Conservation (phyloP, 2,113 vertebrate genomes). For the Mormyrus lacerda region DNA sequence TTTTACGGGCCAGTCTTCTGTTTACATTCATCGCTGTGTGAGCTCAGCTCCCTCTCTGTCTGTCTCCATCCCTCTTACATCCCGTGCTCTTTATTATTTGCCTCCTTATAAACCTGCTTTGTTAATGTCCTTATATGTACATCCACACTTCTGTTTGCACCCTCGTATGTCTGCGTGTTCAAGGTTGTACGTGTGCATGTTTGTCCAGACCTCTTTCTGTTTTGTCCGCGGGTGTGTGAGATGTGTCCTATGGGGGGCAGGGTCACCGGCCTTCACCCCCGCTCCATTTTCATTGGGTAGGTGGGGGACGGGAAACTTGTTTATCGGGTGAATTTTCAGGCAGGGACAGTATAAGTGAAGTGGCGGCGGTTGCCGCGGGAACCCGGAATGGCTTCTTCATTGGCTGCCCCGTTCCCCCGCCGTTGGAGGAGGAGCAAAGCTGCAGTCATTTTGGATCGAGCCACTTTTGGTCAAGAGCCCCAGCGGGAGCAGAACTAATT, state of each 20-base stretch:
- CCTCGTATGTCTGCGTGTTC: neutral
- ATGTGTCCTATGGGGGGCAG: neutral
- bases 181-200: neutral
- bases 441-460: neutral
- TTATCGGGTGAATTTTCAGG: neutral
- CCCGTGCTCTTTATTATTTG: neutral
- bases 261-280: neutral
- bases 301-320: neutral
- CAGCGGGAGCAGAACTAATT: slow-evolving; percentile 12
- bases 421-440: neutral
- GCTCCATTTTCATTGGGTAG: neutral
- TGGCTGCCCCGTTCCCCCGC: neutral
- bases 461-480: slow-evolving; percentile 18
- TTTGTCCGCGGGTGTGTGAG: neutral
- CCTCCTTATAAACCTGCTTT: neutral
- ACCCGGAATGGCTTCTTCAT: neutral
- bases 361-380: slow-evolving; percentile 7
- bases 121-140: neutral
- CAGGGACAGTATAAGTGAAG: slow-evolving; percentile 5
- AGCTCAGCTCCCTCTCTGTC: neutral
- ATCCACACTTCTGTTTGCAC: neutral
- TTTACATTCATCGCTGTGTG: neutral
- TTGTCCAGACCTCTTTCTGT: neutral
- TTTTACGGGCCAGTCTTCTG: neutral
- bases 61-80: too few relatives aligned